Evolutionary conservation across 92 coral and sea anemone species (phyloP), one percentile per base, ranked within the genome.

Genomic region (Pocillopora grandis): DNA sequence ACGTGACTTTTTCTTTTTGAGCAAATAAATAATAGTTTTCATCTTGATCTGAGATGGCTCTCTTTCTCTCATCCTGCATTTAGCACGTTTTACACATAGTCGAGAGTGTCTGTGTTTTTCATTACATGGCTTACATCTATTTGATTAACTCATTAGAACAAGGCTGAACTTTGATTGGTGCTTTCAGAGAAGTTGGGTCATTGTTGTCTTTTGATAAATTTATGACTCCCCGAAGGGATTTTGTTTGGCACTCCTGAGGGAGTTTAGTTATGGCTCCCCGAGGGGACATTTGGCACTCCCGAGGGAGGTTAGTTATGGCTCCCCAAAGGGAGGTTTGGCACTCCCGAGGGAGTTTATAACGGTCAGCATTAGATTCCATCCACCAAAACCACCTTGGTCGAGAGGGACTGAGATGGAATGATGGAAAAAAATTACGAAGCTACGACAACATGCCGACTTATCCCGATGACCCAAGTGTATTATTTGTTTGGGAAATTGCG

Each of bases 271-370:
- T 72, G 65, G 89, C 81, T 86, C 84, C 90, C 86, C 81, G 81
- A 87, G 67, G 90, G 86, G 86, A 87, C 62, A 79, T 87, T n/a
- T 74, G 75, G 68, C 85, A 82, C 80, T 63, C 82, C 82, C 83
- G 76, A 64, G 82, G 78, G 90, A 78, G 72, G 60, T 70, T 79
- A 48, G 78, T 86, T 84, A 73, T 75, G 59, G 85, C 89, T 86
- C 88, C 83, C 78, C 71, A 76, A 85, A 88, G 56, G 91, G 90
- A 87, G 66, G 65, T 87, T 81, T 81, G 87, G 90, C 79, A 61
- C 87, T 81, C 90, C 74, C 66, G 73, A 65, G 67, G 66, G 90
- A 76, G 83, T 56, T 66, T 52, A 74, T n/a, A n/a, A n/a, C n/a
- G n/a, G n/a, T n/a, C n/a, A n/a, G n/a, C n/a, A n/a, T n/a, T n/a